phyloP scores from a whole-genome alignment of 1,140 invertebrate genomes.

The Achatina immaculata region DNA sequence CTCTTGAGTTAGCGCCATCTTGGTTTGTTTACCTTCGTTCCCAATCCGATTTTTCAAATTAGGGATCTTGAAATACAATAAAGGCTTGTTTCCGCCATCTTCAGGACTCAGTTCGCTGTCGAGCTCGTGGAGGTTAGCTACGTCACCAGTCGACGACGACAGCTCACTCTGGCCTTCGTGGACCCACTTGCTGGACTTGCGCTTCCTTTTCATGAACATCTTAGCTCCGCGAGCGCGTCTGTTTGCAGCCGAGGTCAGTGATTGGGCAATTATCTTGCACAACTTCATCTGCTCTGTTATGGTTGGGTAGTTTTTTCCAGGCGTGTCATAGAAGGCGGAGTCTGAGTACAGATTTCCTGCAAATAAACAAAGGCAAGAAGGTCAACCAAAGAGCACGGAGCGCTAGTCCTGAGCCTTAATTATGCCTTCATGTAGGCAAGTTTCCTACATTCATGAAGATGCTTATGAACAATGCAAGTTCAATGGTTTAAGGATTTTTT shows the following conservation, averaged over 20 bases:
- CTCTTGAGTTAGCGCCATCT: constrained; percentile 57
- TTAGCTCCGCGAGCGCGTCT: constrained; percentile 91
- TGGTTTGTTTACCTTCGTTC: constrained; percentile 45
- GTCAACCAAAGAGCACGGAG: background rate
- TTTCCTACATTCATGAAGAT: no score
- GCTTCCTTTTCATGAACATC: constrained; percentile 95
- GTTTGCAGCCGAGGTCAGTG: constrained; percentile 92
- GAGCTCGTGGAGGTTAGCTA: constrained; percentile 52
- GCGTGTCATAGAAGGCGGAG: constrained; percentile 87
- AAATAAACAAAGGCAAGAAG: constrained; percentile 51
- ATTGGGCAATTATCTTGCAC: constrained; percentile 89
- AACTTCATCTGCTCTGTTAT: constrained; percentile 95
- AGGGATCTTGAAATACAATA: constrained; percentile 58
- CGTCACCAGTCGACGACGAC: constrained; percentile 49
- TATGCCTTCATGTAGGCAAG: no score
- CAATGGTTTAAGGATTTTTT: no score
- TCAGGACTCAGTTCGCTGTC: constrained; percentile 51
- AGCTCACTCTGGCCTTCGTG: constrained; percentile 85
- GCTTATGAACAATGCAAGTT: no score
- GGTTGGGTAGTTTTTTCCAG: constrained; percentile 87
- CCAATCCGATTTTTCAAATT: constrained; percentile 50
- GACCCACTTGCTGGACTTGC: constrained; percentile 93
- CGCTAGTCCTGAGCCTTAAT: background rate
- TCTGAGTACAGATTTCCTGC: constrained; percentile 92
- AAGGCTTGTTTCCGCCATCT: constrained; percentile 53